Evolutionary conservation across 2,888 invertebrate genomes (phyloP), one percentile per base, ranked within the genome.

Genomic region (Drosophila mettleri): DNA sequence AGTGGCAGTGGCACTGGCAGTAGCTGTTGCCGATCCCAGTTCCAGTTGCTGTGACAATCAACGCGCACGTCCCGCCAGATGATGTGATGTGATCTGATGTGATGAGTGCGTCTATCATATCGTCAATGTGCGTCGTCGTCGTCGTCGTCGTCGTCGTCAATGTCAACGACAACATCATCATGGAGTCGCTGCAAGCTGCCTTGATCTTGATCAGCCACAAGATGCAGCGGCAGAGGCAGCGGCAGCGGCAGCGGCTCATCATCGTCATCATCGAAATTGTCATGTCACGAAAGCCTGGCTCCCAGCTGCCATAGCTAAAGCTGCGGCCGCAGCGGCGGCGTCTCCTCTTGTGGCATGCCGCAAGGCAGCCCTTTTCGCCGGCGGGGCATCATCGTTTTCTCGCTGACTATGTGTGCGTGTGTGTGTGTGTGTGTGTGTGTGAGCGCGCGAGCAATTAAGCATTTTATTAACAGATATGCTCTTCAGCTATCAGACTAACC

Each of bases 211-310:
- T 78, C 76, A 67, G 81, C 59, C 54, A 34, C 52, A 38, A 63
- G 61, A 41, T 52, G 51, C 55, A 49, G 27, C 62, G 38, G 60
- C 82, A 61, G 38, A 52, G 49, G 27, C 22, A 39, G 31, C 70
- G 38, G 54, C 52, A 41, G 4, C 22, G 9, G 24, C 43, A 43
- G 43, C 24, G 41, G 80, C 80, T 85, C 81, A 81, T 86, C 82
- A 84, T 86, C 85, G 64, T 83, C 83, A 75, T 85, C 84, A 78
- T 82, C 79, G 78, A 80, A 88, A 86, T 89, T 88, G 84, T 88
- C 88, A 88, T 85, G 88, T 89, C 84, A 84, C 84, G 86, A 85
- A 81, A 89, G 83, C 80, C 80, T 82, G 78, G 84, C 89, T 88
- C 77, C 78, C 81, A 83, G 87, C 78, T 73, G 69, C 68, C 73